Evolutionary conservation across 2,113 vertebrate genomes (phyloP), one percentile per base, ranked within the genome.

Genomic region (Otolemur garnettii): DNA sequence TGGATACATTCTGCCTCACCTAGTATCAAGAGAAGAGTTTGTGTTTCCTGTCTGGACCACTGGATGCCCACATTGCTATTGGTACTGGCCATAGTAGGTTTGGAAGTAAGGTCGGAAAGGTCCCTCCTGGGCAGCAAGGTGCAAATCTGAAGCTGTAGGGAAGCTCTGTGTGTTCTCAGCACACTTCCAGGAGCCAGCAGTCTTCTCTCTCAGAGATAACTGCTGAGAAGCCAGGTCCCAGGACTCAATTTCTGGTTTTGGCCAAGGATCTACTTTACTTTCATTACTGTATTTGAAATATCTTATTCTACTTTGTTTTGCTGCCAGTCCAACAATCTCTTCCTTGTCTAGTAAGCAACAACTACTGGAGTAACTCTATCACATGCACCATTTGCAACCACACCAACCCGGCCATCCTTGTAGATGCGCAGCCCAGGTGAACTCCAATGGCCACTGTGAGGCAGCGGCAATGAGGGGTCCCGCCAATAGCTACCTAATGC

Each of bases 211-310:
- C 77, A 38, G 93, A 92, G 84, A 92, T 95, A 97, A 96, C 28
- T 96, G 97, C 87, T 95, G 96, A 94, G 93, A 93, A 97, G 95
- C 71, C 97, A 93, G 96, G 97, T 93, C 89, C 84, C 71, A 96
- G 87, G 97, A 96, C 95, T 71, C 74, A 79, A 97, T 92, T 97
- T 97, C 97, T 95, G 97, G 95, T 97, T 99, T 97, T 99, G 99
- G 66, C 99, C 99, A 50, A 99, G 99, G 87, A 99, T 99, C 97
- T 99, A 99, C 95, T 99, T 99, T 5, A 99, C 99, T 98, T 99
- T 99, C 45, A 99, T 98, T 0, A 99, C 99, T 0, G 99, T 99
- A 95, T 98, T 99, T 45, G 99, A 97, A 80, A 99, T 98, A 64
- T 99, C 99, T 98, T 91, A 99, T 98, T 75, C 99, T 98, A 42